Evolutionary conservation across 1,140 invertebrate genomes (phyloP), one percentile per base, ranked within the genome.

Genomic region (Bombus superbus): DNA sequence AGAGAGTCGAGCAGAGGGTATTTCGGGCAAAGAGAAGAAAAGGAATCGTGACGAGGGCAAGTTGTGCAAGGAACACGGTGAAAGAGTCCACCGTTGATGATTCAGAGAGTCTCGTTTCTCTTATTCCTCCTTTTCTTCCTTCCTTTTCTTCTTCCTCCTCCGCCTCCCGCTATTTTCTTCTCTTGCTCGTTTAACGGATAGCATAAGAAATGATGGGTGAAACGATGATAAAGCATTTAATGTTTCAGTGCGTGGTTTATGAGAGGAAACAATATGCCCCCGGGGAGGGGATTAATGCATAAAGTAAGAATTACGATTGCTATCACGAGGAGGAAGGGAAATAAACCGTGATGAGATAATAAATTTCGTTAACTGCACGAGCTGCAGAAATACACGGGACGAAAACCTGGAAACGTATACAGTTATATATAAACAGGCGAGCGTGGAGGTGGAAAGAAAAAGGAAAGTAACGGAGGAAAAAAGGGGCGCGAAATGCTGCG

Each of bases 241-340:
- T 73, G 83, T 62, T 80, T 85, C 83, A 47, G 40, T 44, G 76
- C 53, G 53, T 47, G 77, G 76, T 85, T 80, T 85, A 85, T 64
- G 83, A 80, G 68, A 40, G 76, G 83, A 72, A 84, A 85, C 83
- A 85, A 80, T 85, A 85, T 40, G 68, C 57, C 83, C 10, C 42
- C 57, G 32, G 18, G 42, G 32, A 32, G 59, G 82, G 83, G 77
- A 64, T 85, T 73, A 85, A 85, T 73, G 83, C 35, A 42, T 73
- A 85, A 85, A 85, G 68, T 80, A 85, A 85, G 83, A 85, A 72
- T 85, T 85, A 85, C 76, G 83, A 85, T 85, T 85, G 76, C 68
- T 53, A 85, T 85, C 83, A 28, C 83, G 68, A 25, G 83, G 13
- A 47, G 66, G 44, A 80, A 47, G 42, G 57, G 71, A 44, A 80